phyloP scores from a whole-genome alignment of 2,797 vertebrate species.

The Tapirus indicus region DNA sequence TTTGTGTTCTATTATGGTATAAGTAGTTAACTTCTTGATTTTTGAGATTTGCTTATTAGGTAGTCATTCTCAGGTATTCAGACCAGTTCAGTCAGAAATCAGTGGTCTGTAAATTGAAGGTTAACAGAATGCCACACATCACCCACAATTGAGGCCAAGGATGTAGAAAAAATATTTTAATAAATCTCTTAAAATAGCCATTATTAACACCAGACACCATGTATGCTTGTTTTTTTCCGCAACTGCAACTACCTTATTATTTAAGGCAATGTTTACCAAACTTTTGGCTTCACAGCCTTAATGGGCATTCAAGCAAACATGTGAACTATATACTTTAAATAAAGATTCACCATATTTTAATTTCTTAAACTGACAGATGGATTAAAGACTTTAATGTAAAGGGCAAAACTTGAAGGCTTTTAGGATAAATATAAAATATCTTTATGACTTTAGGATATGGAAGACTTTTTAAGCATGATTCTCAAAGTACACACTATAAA shows the following conservation, averaged over 20 bases:
- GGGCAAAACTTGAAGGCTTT: neutral
- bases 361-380: neutral
- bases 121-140: neutral
- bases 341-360: conserved; percentile 34
- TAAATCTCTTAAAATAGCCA: neutral
- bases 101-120: neutral
- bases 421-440: neutral
- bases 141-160: neutral
- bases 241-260: neutral
- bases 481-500: neutral
- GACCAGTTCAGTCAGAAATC: neutral
- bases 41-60: neutral
- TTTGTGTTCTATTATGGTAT: neutral
- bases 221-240: neutral
- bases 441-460: neutral
- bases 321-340: neutral
- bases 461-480: neutral
- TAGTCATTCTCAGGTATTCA: neutral
- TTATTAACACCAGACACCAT: neutral
- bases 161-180: neutral
- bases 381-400: neutral
- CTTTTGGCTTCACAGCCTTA: neutral
- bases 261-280: neutral
- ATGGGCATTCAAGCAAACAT: neutral
- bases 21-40: neutral